Conservation (phyloP, 2,113 vertebrate species). For the Mustelus asterias region DNA sequence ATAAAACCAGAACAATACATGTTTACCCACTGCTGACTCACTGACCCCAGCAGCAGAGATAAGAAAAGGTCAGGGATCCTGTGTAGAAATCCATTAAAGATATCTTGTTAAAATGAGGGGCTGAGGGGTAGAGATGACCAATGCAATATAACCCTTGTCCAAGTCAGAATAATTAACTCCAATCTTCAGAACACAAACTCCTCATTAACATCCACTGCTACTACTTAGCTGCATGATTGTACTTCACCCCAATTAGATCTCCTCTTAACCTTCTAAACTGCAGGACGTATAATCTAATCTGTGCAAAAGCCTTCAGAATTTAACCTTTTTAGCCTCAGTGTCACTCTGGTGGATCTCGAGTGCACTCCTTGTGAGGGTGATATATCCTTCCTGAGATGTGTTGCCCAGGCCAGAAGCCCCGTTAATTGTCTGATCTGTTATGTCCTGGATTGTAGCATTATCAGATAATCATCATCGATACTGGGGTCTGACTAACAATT, state of each 20-base stretch:
- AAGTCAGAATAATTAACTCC: background rate
- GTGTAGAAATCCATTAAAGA: background rate
- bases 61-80: background rate
- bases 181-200: background rate
- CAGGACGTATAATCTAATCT: background rate
- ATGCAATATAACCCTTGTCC: background rate
- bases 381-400: background rate
- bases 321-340: background rate
- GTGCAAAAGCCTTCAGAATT: background rate
- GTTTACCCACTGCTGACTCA: background rate
- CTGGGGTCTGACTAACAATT: background rate
- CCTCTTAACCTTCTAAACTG: background rate
- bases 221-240: background rate
- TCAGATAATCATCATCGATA: background rate
- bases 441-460: background rate
- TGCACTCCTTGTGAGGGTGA: background rate
- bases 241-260: background rate
- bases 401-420: background rate
- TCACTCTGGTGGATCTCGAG: background rate
- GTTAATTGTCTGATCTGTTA: background rate
- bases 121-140: background rate
- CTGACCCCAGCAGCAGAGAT: background rate
- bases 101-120: background rate
- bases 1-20: background rate
- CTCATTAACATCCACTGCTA: background rate